phyloP scores from a whole-genome alignment of 2,113 vertebrate genomes.

The Cyphomyrus plagiostoma region DNA sequence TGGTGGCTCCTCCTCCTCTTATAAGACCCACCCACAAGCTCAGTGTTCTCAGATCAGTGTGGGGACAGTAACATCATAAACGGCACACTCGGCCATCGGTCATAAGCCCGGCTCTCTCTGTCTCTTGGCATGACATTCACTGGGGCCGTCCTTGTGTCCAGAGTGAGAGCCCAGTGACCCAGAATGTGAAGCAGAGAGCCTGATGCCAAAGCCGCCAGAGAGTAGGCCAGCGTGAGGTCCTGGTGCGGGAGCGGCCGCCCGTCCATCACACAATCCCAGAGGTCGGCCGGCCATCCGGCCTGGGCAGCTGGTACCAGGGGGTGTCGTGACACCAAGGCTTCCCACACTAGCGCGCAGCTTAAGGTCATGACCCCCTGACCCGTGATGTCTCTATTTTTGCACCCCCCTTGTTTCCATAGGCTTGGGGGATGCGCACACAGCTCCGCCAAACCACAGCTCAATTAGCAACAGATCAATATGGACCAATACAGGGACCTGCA shows the following conservation, averaged over 20 bases:
- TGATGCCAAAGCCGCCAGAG: constrained; percentile 2
- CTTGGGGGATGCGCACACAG: background rate
- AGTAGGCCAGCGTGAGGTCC: background rate
- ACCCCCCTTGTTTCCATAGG: background rate
- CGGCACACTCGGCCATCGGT: constrained; percentile 47
- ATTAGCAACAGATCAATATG: background rate
- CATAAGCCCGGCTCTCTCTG: constrained; percentile 28
- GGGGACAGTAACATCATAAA: constrained; percentile 66
- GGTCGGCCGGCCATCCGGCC: constrained; percentile 37
- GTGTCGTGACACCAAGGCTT: constrained; percentile 43
- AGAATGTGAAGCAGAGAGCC: constrained; percentile 22
- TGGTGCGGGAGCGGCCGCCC: background rate
- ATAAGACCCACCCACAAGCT: background rate
- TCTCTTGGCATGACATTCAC: background rate
- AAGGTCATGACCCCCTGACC: constrained; percentile 37
- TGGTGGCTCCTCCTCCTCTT: background rate
- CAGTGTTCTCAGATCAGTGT: constrained; percentile 27
- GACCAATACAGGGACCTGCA: background rate
- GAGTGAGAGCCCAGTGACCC: background rate
- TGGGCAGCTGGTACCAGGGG: constrained; percentile 18
- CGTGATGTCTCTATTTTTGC: constrained; percentile 33
- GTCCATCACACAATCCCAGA: background rate
- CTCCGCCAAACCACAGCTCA: background rate
- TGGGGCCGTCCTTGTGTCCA: background rate
- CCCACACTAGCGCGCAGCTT: constrained; percentile 31